Base-by-base conservation (phyloP, 1,140 invertebrate species). In the Sminthurinus signatus region DNA sequence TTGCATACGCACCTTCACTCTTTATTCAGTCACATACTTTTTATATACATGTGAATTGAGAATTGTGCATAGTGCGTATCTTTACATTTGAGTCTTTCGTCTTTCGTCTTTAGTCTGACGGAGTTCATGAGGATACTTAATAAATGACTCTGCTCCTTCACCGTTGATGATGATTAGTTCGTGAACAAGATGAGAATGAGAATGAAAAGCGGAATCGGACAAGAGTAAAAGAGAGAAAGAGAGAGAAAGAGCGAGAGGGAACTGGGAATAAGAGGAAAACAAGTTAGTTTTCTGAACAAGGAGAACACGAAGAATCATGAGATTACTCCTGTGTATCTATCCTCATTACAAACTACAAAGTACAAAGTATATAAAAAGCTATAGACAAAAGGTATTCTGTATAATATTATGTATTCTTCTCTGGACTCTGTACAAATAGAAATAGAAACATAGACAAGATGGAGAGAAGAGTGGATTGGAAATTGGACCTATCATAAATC, bases 101-200 rank as follows among this genome's bases (percentile, higher is more conserved):
- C n/a, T n/a, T n/a, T n/a, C n/a, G n/a, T n/a, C n/a, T 36, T 15
- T 36, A 36, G 15, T 36, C 32, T 36, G 15, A 36, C 5, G 5
- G 5, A 5, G 50, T 14, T 27, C 2, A 10, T 14, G 27, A 8
- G 50, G 25, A 46, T 52, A 52, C 23, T 52, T 52, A 52, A 52
- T 28, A 48, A 48, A 48, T 48, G 21, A 14, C 21, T 48, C 46
- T 28, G 14, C 28, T 52, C 25, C 25, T 48, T 21, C 44, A 48
- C 8, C 25, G 14, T 52, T 52, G 50, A 52, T 52, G 50, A 28
- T 52, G 50, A 52, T 52, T 52, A 52, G 23, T 52, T 52, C 50
- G 50, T 52, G 50, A 52, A 52, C 14, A 29, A 52, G 50, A 52
- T 52, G 50, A 52, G 10, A 52, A 52, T 52, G 27, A 36, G 32